Base-by-base conservation (phyloP, 2,888 invertebrate species). In the Cryptocephalus primarius region DNA sequence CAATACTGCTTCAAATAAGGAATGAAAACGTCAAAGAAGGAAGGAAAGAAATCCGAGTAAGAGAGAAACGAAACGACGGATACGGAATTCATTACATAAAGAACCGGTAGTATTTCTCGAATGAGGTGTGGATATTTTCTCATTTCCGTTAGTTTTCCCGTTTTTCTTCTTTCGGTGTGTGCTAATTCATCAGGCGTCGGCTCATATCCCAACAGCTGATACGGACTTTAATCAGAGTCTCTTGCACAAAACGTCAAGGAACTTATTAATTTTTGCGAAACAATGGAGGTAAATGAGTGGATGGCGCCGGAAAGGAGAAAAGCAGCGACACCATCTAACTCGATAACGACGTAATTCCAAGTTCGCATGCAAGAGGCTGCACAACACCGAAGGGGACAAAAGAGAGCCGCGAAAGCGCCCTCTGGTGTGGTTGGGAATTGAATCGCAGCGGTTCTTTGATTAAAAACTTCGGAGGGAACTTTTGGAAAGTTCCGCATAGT, bases 281-380 rank as follows among this genome's bases (percentile, higher is more conserved):
- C 36, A 36, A 36, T 36, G 36, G 36, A 36, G 12, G 36, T 36
- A 36, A 36, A 36, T 36, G 36, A 36, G 11, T 6, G 36, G 12
- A 36, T 36, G 36, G 12, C 36, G 36, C 22, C 22, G 22, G 22
- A 22, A 6, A 22, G 6, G 22, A 22, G 22, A 22, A 22, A 22
- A 22, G 22, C 22, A 22, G 22, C 22, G 22, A 22, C 22, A 22
- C 22, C 22, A 22, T 22, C 22, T 22, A 64, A 65, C 61, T 63
- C 56, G 60, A 64, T 64, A 64, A 65, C 61, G 61, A 62, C 62
- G 64, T 62, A 63, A 65, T 65, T 64, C 62, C 59, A 57, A 64
- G 60, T 62, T 61, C 60, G 59, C 61, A 56, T 62, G 63, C 61
- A 58, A 53, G 59, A 54, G 51, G 57, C 56, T 62, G 62, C 62